phyloP scores from a whole-genome alignment of 2,888 invertebrate species.

The Pheosia gnoma region DNA sequence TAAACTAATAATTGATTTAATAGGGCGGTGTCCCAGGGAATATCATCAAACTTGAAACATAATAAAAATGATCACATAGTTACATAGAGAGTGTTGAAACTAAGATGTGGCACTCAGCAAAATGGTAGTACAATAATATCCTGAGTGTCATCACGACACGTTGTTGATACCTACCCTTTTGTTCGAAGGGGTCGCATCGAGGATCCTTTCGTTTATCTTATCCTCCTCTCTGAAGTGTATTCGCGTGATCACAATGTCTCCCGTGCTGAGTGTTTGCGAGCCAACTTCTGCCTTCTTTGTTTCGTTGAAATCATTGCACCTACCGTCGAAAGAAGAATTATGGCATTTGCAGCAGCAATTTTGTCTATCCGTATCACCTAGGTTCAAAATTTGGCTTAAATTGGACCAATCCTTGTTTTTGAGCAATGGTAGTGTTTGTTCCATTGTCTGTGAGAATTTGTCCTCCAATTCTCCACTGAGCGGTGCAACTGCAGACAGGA shows the following conservation, averaged over 20 bases:
- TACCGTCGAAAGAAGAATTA: slow-evolving; percentile 70
- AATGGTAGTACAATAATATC: slow-evolving; percentile 58
- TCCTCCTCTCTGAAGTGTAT: slow-evolving; percentile 85
- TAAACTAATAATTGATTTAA: slow-evolving; percentile 45
- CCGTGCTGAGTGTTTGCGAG: slow-evolving; percentile 95
- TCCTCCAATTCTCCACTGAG: slow-evolving; percentile 85
- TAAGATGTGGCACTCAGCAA: slow-evolving; percentile 76
- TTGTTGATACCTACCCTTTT: slow-evolving; percentile 74
- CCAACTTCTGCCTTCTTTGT: slow-evolving; percentile 83
- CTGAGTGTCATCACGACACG: slow-evolving; percentile 75
- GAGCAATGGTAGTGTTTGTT: slow-evolving; percentile 79
- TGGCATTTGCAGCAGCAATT: slow-evolving; percentile 85
- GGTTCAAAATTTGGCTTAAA: slow-evolving; percentile 77
- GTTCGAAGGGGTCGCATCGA: slow-evolving; percentile 75
- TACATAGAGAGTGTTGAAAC: slow-evolving; percentile 64
- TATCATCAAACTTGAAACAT: slow-evolving; percentile 45
- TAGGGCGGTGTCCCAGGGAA: slow-evolving; percentile 31
- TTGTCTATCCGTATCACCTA: slow-evolving; percentile 70
- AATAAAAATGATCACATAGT: slow-evolving; percentile 69
- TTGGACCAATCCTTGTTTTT: slow-evolving; percentile 83
- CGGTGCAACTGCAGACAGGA: slow-evolving; percentile 91
- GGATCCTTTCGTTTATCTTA: slow-evolving; percentile 72
- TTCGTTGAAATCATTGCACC: slow-evolving; percentile 78
- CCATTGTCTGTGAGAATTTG: slow-evolving; percentile 80
- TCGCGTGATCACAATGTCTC: slow-evolving; percentile 95